Evolutionary conservation across 2,797 vertebrate genomes (phyloP).

Genomic region (Astyanax mexicanus): DNA sequence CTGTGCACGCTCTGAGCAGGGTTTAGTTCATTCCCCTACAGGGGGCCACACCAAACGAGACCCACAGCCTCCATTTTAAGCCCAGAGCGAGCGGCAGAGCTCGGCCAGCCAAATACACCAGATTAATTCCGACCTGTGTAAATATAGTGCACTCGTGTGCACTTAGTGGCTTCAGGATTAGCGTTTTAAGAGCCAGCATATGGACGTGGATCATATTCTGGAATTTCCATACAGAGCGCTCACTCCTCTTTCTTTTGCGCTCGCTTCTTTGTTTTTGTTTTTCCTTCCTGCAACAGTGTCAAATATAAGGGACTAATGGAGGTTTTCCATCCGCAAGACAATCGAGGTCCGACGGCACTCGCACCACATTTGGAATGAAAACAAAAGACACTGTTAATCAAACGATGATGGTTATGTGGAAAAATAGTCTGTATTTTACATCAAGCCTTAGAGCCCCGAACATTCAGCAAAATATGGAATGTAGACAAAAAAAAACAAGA

Average conservation of each 20-base stretch:
- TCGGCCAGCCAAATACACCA: constrained; percentile 62
- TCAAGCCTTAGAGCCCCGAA: neutral
- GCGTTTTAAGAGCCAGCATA: constrained; percentile 49
- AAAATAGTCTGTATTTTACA: constrained; percentile 66
- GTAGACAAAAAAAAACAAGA: neutral
- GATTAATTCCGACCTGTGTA: constrained; percentile 63
- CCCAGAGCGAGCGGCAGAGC: constrained; percentile 60
- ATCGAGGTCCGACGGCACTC: neutral
- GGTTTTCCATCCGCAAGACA: constrained; percentile 1
- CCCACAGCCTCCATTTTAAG: constrained; percentile 62
- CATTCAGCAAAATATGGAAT: constrained; percentile 45
- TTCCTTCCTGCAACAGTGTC: constrained; percentile 20
- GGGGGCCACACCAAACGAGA: constrained; percentile 66
- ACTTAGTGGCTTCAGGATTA: constrained; percentile 61
- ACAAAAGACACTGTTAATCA: neutral
- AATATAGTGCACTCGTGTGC: constrained; percentile 50
- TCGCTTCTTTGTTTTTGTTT: constrained; percentile 13
- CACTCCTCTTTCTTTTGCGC: too few relatives aligned
- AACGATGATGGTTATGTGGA: constrained; percentile 25
- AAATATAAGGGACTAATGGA: constrained; percentile 6
- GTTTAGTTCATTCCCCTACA: constrained; percentile 69
- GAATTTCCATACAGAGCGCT: constrained; percentile 43
- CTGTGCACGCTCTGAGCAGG: constrained; percentile 60
- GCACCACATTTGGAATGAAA: constrained; percentile 1
- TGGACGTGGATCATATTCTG: constrained; percentile 50